A percentile compares a stretch with the other conserved stretches of the same genome.
Conservation (phyloP, 2,888 invertebrate genomes). For the Harpalus rubripes region DNA sequence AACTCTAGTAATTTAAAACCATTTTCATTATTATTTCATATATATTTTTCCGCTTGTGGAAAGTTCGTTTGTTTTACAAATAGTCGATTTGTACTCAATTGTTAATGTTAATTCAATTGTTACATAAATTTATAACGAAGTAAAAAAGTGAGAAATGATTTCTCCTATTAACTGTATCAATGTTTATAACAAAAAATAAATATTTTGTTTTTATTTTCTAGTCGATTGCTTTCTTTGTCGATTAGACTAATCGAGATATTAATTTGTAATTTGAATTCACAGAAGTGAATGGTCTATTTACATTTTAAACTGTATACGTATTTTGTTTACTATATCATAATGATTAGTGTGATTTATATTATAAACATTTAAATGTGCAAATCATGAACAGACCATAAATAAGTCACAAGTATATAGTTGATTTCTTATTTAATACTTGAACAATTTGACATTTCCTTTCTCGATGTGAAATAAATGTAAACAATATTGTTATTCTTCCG, state of each 20-base stretch:
- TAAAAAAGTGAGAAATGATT: neutral
- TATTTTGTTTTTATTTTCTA: too few relatives aligned
- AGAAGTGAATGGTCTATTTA: neutral
- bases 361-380: neutral
- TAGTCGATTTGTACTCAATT: neutral
- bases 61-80: constrained; percentile 2
- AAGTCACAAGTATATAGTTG: neutral
- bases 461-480: neutral
- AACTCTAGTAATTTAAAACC: neutral
- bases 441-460: neutral
- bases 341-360: neutral
- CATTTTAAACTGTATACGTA: neutral
- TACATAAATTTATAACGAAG: neutral
- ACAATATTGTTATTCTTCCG: too few relatives aligned
- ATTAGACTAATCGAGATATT: too few relatives aligned
- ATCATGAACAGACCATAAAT: neutral
- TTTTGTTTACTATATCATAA: neutral
- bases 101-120: neutral
- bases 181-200: neutral
- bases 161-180: neutral
- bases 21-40: constrained; percentile 26
- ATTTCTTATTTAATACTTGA: neutral
- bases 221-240: too few relatives aligned
- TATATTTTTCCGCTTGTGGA: constrained; percentile 15
- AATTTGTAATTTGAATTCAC: neutral